phyloP scores from a whole-genome alignment of 2,797 vertebrate species.

The Enteromius anoplus region DNA sequence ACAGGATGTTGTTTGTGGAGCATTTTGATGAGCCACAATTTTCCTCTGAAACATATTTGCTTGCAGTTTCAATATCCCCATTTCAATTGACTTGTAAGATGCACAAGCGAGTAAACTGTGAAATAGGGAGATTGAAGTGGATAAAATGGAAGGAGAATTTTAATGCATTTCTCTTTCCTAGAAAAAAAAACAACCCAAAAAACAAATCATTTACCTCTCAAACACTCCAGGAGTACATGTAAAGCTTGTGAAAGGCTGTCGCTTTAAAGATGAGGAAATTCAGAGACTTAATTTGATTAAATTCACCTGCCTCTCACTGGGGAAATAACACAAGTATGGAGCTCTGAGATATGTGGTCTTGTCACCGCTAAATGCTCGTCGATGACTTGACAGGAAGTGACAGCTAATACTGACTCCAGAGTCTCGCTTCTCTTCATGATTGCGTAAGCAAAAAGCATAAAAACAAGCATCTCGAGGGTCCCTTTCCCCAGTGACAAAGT shows the following conservation, averaged over 20 bases:
- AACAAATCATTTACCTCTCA: conserved; percentile 27
- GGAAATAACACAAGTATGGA: conserved; percentile 59
- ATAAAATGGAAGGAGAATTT: conserved; percentile 5
- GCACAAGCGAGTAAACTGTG: conserved; percentile 12
- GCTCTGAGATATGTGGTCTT: conserved; percentile 47
- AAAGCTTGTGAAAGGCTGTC: conserved; percentile 49
- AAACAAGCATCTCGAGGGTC: conserved; percentile 1
- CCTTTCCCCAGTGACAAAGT: neutral
- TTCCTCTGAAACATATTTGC: neutral
- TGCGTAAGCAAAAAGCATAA: conserved; percentile 30
- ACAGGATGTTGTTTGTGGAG: neutral
- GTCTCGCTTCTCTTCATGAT: conserved; percentile 20
- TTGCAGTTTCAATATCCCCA: conserved; percentile 18
- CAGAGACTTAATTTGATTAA: conserved; percentile 55
- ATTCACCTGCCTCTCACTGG: conserved; percentile 34
- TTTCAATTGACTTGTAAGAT: conserved; percentile 24
- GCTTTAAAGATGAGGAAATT: conserved; percentile 52
- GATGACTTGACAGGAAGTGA: conserved; percentile 55
- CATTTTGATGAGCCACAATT: conserved; percentile 10
- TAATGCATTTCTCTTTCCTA: conserved; percentile 31
- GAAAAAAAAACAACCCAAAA: neutral
- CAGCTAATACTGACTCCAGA: conserved; percentile 50
- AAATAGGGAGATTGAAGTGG: conserved; percentile 27
- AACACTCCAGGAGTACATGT: conserved; percentile 28
- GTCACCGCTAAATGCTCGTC: conserved; percentile 55